These are phyloP conservation scores for Brachyptera putata DNA, from an alignment of 2,888 invertebrate species.

Conservation along the genomic window DNA sequence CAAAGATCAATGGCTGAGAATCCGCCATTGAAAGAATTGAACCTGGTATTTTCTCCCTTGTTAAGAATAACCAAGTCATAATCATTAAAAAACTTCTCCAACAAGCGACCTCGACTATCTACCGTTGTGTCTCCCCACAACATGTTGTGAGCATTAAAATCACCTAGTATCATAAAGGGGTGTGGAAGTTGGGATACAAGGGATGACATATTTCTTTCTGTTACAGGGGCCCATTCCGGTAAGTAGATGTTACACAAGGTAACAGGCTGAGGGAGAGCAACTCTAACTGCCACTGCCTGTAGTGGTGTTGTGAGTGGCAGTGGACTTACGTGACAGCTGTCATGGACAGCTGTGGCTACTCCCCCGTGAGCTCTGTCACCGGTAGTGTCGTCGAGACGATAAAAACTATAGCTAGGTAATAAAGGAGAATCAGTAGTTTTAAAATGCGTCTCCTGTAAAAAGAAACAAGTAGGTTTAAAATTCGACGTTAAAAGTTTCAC, in stretches of 20 bases:
- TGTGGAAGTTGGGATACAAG: conserved; percentile 18
- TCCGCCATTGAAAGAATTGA: background rate
- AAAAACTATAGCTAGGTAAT: background rate
- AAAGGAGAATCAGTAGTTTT: background rate
- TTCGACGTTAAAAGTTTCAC: background rate
- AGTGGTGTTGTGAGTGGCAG: background rate
- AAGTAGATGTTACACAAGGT: background rate
- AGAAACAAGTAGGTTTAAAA: background rate
- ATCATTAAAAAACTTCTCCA: conserved; percentile 23
- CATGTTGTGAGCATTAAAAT: conserved; percentile 27
- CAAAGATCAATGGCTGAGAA: background rate
- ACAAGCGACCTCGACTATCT: conserved; percentile 14
- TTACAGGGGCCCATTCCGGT: background rate
- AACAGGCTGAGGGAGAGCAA: background rate
- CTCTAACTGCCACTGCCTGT: background rate
- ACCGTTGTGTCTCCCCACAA: conserved; percentile 19
- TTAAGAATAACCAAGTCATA: conserved; percentile 19
- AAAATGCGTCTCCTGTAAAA: background rate
- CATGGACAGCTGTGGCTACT: background rate
- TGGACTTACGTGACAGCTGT: background rate
- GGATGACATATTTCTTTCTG: background rate
- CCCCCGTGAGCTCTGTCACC: background rate
- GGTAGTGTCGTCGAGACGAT: background rate
- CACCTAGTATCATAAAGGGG: conserved; percentile 25
- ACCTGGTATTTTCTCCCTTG: background rate